A percentile compares a stretch with the other conserved stretches of the same genome.
These are phyloP conservation scores for Tragulus kanchil DNA, from an alignment of 2,113 vertebrate species.

Conservation along the genomic window DNA sequence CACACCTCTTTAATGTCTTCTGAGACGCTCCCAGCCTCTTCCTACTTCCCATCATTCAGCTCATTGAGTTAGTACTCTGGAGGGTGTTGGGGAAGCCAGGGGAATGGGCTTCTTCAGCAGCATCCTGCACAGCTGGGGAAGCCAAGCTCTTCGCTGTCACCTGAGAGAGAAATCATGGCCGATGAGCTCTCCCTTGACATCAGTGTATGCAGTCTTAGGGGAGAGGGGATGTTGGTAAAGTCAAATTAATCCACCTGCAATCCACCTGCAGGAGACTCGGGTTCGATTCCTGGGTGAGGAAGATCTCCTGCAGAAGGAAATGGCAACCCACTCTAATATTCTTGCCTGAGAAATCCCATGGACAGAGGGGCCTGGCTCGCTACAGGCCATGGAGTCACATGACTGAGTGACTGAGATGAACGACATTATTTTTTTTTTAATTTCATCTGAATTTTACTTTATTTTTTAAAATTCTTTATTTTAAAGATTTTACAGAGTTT, in stretches of 20 bases:
- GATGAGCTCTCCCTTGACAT: neutral
- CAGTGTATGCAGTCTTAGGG: neutral
- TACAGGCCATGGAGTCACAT: neutral
- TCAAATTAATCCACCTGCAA: neutral
- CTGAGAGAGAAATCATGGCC: no score
- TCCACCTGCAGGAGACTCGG: neutral
- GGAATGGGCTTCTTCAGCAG: neutral
- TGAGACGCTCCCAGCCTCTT: neutral
- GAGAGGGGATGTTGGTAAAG: rapidly evolving
- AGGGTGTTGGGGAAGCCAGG: neutral
- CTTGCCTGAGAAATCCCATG: neutral
- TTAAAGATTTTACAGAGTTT: no score
- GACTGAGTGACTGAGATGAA: neutral
- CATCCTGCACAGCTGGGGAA: neutral
- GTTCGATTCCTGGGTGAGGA: neutral
- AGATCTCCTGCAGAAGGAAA: neutral
- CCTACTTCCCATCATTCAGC: neutral
- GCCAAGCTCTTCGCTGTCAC: neutral
- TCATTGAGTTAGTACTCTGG: neutral
- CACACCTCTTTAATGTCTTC: neutral
- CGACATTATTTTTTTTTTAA: no score
- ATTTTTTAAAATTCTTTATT: no score
- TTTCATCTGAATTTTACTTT: no score
- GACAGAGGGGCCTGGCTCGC: neutral
- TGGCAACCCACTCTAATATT: neutral